Evolutionary conservation across 2,888 invertebrate genomes (phyloP).

Genomic region (Acleris cristana): DNA sequence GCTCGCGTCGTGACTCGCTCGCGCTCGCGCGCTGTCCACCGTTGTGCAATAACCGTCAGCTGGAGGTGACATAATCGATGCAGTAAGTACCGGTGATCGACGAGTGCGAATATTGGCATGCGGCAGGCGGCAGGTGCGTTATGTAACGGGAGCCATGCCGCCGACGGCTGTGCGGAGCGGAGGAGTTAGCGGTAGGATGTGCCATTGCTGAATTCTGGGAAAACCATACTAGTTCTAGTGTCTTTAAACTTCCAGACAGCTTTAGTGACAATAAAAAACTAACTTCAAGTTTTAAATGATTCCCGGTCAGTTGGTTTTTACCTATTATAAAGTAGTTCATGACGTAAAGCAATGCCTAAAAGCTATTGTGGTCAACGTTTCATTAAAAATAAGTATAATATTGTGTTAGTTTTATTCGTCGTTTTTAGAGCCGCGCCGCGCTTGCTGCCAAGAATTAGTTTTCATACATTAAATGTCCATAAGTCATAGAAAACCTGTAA

Average conservation of each 20-base stretch:
- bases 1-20: constrained; percentile 42
- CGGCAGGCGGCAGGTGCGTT: constrained; percentile 72
- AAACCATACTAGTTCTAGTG: background rate
- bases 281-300: too few species aligned
- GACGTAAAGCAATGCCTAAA: too few species aligned
- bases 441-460: constrained; percentile 4
- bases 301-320: too few species aligned
- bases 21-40: constrained; percentile 43
- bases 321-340: too few species aligned
- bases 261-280: too few species aligned
- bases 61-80: constrained; percentile 81
- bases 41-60: constrained; percentile 71
- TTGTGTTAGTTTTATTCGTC: too few species aligned
- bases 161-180: constrained; percentile 29
- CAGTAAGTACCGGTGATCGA: constrained; percentile 77
- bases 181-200: constrained; percentile 29
- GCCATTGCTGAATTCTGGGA: constrained; percentile 10
- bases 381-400: too few species aligned
- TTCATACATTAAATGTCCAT: constrained; percentile 7
- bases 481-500: constrained; percentile 43
- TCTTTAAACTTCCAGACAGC: too few species aligned
- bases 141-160: constrained; percentile 65
- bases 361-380: too few species aligned
- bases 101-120: constrained; percentile 62
- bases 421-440: background rate